Evolutionary conservation across 53 echinoderm and acorn worm genomes (phyloP).

Genomic region (Apostichopus leukothele): DNA sequence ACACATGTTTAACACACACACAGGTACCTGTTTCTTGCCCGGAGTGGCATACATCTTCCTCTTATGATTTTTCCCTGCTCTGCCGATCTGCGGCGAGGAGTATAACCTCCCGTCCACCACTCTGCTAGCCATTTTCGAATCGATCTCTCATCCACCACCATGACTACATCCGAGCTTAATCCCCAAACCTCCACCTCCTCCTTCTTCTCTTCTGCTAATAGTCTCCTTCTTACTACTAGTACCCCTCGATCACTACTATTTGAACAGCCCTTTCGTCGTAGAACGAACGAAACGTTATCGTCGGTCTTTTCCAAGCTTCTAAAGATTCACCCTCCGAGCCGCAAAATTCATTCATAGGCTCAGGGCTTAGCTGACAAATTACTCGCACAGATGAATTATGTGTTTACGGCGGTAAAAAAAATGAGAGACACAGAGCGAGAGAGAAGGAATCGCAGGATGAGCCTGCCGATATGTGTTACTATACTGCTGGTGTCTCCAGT

Average conservation of each 20-base stretch:
- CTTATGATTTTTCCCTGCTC: constrained; percentile 31
- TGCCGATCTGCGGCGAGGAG: constrained; percentile 34
- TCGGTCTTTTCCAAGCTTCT: neutral
- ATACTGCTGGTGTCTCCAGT: constrained; percentile 12
- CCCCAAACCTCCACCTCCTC: neutral
- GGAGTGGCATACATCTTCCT: constrained; percentile 40
- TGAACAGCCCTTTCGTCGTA: neutral
- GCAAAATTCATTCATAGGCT: constrained; percentile 31
- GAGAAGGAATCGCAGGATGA: neutral
- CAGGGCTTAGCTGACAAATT: constrained; percentile 35
- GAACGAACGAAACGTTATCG: neutral
- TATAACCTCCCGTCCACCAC: constrained; percentile 48
- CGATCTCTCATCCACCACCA: constrained; percentile 14
- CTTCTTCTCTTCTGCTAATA: neutral
- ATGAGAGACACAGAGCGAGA: neutral
- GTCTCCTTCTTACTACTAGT: neutral
- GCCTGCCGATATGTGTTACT: neutral
- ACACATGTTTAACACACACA: neutral
- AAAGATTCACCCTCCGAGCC: constrained; percentile 35
- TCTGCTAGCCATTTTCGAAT: constrained; percentile 34
- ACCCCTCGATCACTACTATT: constrained; percentile 17
- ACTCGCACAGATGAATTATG: constrained; percentile 48
- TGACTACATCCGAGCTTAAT: constrained; percentile 31
- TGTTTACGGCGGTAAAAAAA: constrained; percentile 29
- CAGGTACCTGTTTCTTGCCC: constrained; percentile 41